Percentiles rank a stretch among this genome's conserved stretches.
phyloP scores from a whole-genome alignment of 2,113 vertebrate genomes.

The Rhynchomys soricoides region DNA sequence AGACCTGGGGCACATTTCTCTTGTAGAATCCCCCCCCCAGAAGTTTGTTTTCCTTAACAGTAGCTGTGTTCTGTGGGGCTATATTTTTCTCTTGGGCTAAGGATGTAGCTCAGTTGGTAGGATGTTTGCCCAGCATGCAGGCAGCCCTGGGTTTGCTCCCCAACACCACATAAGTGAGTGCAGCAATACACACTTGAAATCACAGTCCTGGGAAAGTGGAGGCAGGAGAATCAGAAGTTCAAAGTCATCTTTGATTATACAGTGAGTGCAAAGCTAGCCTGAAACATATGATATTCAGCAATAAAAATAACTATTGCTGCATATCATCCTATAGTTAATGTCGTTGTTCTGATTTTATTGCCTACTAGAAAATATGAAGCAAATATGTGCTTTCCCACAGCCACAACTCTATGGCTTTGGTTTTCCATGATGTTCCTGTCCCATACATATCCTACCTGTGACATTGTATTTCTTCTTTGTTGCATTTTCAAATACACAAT shows the following conservation, averaged over 20 bases:
- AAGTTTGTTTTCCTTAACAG: neutral
- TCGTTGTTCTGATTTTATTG: neutral
- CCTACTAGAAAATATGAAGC: neutral
- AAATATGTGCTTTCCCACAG: neutral
- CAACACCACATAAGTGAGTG: neutral
- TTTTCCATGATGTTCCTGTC: neutral
- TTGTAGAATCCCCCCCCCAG: neutral
- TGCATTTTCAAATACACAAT: neutral
- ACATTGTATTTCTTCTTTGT: neutral
- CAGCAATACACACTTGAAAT: neutral
- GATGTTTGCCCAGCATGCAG: neutral
- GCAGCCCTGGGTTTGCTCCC: neutral
- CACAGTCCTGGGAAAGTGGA: neutral
- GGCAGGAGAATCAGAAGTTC: neutral
- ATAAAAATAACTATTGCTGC: neutral
- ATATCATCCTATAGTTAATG: neutral
- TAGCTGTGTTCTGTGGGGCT: fast-evolving
- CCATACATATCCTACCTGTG: neutral
- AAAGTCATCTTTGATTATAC: neutral
- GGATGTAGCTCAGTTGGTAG: neutral
- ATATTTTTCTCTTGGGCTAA: neutral
- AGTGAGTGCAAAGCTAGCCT: neutral
- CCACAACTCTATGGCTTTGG: neutral
- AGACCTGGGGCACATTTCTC: neutral
- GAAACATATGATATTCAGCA: neutral